Evolutionary conservation across 2,797 vertebrate species (phyloP), one percentile per base, ranked within the genome.

Genomic region (Trichosurus vulpecula): DNA sequence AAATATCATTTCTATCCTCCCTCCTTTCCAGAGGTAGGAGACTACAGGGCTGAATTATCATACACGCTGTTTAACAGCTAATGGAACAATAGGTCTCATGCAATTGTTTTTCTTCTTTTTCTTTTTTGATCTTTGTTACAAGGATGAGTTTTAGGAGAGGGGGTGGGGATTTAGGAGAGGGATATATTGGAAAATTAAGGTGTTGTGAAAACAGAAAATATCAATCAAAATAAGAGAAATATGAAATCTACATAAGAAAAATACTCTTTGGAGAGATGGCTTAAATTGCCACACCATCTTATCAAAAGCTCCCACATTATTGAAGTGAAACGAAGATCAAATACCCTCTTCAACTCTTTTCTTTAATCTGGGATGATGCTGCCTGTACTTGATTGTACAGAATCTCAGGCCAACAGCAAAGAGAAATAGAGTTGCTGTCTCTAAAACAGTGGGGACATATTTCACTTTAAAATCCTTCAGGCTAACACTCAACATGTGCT

Each of bases 371-470:
- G 47, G n/a, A 58, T 89, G 25, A 30, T 11, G 55, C 22, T 57
- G 47, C 90, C 56, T 35, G 93, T 90, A 89, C 91, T 25, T 95
- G 93, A 74, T 29, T 92, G 90, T 66, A 91, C 56, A 92, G 5
- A 8, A 66, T 91, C 55, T 61, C 91, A 81, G n/a, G 81, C 91
- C 87, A 96, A 61, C 31, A 95, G 87, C 52, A 92, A 87, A n/a
- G 58, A 54, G 52, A 94, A 95, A 94, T 58, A 89, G 58, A 93
- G 58, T 93, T 93, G 58, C 52, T 91, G 87, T 95, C 92, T 90
- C 12, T 35, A 29, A 90, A 90, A 90, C 90, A 90, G 90, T 90
- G 29, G 51, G 52, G 6, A 6, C 29, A 81, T 54, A 90, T 90
- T 90, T 53, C 90, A 52, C 16, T 53, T 90, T 35, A 90, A 90